Conservation (phyloP, 2,113 vertebrate species). For the Ciconia boyciana region DNA sequence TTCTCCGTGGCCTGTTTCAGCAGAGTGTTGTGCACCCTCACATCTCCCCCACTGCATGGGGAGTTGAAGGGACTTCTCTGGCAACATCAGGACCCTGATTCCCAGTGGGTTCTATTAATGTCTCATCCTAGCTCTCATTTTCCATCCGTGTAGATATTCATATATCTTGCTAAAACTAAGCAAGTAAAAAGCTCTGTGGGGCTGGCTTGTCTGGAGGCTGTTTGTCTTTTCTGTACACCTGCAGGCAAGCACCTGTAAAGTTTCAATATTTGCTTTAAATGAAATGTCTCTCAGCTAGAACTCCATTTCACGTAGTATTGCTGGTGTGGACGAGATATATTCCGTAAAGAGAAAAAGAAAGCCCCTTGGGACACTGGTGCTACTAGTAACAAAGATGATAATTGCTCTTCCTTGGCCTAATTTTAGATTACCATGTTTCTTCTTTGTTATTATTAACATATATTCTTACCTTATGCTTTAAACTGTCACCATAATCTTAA, state of each 20-base stretch:
- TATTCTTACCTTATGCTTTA: not conserved
- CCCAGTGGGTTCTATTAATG: not conserved
- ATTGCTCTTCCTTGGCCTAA: not conserved
- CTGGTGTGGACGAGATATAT: not conserved
- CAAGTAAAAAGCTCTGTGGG: slow-evolving; percentile 36
- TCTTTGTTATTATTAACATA: not conserved
- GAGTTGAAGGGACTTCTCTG: not conserved
- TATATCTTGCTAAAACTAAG: not conserved
- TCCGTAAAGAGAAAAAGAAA: not conserved
- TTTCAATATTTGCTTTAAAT: slow-evolving; percentile 33
- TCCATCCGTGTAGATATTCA: not conserved
- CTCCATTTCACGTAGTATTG: not conserved
- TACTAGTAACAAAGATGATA: not conserved
- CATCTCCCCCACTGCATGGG: accelerated
- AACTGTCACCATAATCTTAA: not conserved
- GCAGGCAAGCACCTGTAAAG: slow-evolving; percentile 31
- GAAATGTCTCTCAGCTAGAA: not conserved
- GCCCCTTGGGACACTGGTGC: not conserved
- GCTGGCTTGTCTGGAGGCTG: slow-evolving; percentile 45
- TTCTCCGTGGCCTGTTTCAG: not conserved
- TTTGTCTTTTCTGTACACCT: slow-evolving; percentile 54
- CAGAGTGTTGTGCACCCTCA: not conserved
- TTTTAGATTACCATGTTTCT: not conserved
- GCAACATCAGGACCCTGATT: not conserved
- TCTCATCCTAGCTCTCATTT: not conserved